Evolutionary conservation across 2,797 vertebrate genomes (phyloP).

Genomic region (Myotis myotis): DNA sequence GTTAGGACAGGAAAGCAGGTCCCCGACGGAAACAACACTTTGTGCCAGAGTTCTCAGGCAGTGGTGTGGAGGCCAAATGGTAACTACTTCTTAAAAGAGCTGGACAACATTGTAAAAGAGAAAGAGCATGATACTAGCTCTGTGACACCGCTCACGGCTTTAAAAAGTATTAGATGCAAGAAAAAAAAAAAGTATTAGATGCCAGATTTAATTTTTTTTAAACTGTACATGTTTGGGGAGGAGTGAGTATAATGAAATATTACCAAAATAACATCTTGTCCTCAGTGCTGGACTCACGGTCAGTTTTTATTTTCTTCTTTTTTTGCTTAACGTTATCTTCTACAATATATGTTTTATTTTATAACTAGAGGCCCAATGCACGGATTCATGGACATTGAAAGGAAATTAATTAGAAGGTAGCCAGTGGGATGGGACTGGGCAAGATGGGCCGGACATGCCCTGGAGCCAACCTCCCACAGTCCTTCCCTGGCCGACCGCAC

Average conservation of each 20-base stretch:
- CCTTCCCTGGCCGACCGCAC: too few species aligned
- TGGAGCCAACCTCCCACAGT: too few species aligned
- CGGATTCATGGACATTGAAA: too few species aligned
- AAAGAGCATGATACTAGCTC: background rate
- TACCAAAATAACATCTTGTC: background rate
- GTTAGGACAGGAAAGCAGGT: background rate
- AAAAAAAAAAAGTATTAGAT: background rate
- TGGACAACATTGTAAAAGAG: background rate
- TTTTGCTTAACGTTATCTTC: background rate
- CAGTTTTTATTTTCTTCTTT: background rate
- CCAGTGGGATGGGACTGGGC: too few species aligned
- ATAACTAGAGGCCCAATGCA: background rate
- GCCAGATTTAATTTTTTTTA: too few species aligned
- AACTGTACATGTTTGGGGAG: background rate
- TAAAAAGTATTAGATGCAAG: background rate
- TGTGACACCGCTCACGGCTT: background rate
- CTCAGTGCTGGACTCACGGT: background rate
- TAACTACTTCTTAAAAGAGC: background rate
- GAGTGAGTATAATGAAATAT: background rate
- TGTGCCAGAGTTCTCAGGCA: background rate
- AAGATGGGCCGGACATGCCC: too few species aligned
- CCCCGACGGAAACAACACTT: rapidly evolving
- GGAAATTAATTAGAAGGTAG: too few species aligned
- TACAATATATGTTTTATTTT: background rate
- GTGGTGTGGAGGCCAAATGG: rapidly evolving